Evolutionary conservation across 2,888 invertebrate genomes (phyloP).

Genomic region (Alentia gelatinosa): DNA sequence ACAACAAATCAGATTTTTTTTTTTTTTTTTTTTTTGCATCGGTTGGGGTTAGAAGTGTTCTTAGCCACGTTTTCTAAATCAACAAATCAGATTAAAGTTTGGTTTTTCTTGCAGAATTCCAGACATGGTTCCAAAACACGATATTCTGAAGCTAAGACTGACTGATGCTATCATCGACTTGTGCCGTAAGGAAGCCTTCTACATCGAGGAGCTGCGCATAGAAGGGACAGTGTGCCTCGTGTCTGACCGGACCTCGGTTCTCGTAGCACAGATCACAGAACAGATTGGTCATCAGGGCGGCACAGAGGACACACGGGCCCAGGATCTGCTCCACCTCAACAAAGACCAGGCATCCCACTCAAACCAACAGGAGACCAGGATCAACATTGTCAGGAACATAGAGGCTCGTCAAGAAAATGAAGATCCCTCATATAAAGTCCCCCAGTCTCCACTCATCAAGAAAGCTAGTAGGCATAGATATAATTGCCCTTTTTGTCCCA

Average conservation of each 20-base stretch:
- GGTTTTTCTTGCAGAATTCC: neutral
- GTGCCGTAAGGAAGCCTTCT: slow-evolving; percentile 64
- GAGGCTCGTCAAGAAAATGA: neutral
- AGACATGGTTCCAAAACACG: neutral
- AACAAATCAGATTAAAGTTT: too few relatives aligned
- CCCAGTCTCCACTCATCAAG: neutral
- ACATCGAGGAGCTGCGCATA: slow-evolving; percentile 64
- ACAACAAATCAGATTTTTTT: too few relatives aligned
- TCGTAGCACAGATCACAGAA: slow-evolving; percentile 65
- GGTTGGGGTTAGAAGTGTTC: too few relatives aligned
- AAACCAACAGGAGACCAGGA: neutral
- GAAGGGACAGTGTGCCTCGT: slow-evolving; percentile 65
- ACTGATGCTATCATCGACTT: slow-evolving; percentile 65
- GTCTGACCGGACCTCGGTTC: slow-evolving; percentile 64
- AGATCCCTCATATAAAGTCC: neutral
- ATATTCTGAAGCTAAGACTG: slow-evolving; percentile 55
- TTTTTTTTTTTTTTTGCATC: too few relatives aligned
- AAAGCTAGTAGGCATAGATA: slow-evolving; percentile 32
- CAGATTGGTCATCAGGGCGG: slow-evolving; percentile 62
- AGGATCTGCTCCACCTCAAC: neutral
- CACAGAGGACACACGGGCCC: neutral
- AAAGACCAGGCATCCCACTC: neutral
- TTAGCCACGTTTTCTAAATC: too few relatives aligned
- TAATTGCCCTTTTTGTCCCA: slow-evolving; percentile 56
- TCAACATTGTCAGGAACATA: neutral